Evolutionary conservation across 2,797 vertebrate genomes (phyloP).

Genomic region (Vespertilio murinus): DNA sequence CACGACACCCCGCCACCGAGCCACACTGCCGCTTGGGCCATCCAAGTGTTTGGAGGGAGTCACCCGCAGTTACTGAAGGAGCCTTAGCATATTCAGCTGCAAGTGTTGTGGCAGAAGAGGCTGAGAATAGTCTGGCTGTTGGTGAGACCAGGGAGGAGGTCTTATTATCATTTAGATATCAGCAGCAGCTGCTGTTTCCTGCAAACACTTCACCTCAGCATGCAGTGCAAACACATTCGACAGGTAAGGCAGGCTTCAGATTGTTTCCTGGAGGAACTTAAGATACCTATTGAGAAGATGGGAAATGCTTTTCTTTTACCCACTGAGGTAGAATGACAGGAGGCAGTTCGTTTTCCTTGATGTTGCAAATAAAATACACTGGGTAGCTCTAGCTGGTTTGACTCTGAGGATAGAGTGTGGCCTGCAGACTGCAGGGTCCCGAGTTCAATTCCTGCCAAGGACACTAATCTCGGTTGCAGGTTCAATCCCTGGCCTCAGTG

Average conservation of each 20-base stretch:
- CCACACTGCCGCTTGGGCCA: not conserved
- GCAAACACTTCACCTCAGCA: not conserved
- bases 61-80: not conserved
- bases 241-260: not conserved
- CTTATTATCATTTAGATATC: not conserved
- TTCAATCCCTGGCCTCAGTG: too few relatives aligned
- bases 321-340: not conserved
- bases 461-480: too few relatives aligned
- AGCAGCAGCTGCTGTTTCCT: not conserved
- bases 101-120: not conserved
- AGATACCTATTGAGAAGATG: not conserved
- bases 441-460: too few relatives aligned
- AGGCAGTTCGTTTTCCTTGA: not conserved
- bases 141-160: not conserved
- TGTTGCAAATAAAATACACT: not conserved
- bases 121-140: not conserved
- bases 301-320: not conserved
- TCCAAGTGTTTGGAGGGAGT: not conserved
- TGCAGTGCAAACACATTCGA: not conserved
- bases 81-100: not conserved
- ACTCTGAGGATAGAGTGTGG: too few relatives aligned
- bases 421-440: too few relatives aligned
- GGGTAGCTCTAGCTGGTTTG: too few relatives aligned
- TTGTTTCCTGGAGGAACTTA: constrained; percentile 13
- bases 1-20: too few relatives aligned